Percentiles rank a stretch among this genome's conserved stretches.
These are phyloP conservation scores for Phoeniculus purpureus DNA, from an alignment of 2,797 vertebrate genomes.

Conservation along the genomic window DNA sequence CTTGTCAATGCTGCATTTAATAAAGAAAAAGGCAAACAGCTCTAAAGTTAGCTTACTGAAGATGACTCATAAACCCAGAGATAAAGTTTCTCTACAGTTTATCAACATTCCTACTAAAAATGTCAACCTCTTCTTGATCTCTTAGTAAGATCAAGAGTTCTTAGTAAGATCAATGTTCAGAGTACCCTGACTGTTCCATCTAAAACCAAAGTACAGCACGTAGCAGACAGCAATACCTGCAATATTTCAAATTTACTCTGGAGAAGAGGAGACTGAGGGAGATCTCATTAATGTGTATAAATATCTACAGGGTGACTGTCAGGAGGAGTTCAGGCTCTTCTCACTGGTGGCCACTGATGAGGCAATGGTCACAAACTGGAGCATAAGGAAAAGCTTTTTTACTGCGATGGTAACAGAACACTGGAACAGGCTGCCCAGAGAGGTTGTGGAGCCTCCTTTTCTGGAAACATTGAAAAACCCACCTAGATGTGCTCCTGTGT, in stretches of 20 bases:
- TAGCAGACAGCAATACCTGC: fast-evolving
- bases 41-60: not conserved
- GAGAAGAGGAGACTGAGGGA: too few relatives aligned
- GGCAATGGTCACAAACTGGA: too few relatives aligned
- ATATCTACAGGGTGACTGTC: too few relatives aligned
- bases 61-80: not conserved
- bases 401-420: too few relatives aligned
- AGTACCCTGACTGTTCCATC: not conserved
- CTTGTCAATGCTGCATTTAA: not conserved
- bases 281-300: too few relatives aligned
- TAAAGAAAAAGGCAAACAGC: not conserved
- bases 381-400: too few relatives aligned
- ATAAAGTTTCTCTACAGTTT: not conserved
- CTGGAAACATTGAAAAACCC: too few relatives aligned
- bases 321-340: too few relatives aligned
- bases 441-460: too few relatives aligned
- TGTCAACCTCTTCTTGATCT: not conserved
- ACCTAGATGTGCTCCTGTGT: too few relatives aligned
- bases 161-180: not conserved
- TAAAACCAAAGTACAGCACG: not conserved
- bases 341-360: too few relatives aligned
- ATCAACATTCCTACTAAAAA: not conserved
- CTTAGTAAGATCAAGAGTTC: not conserved
- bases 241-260: not conserved
- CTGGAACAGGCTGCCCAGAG: too few relatives aligned